Conservation (phyloP, 2,113 vertebrate species). For the Anhinga rufa region DNA sequence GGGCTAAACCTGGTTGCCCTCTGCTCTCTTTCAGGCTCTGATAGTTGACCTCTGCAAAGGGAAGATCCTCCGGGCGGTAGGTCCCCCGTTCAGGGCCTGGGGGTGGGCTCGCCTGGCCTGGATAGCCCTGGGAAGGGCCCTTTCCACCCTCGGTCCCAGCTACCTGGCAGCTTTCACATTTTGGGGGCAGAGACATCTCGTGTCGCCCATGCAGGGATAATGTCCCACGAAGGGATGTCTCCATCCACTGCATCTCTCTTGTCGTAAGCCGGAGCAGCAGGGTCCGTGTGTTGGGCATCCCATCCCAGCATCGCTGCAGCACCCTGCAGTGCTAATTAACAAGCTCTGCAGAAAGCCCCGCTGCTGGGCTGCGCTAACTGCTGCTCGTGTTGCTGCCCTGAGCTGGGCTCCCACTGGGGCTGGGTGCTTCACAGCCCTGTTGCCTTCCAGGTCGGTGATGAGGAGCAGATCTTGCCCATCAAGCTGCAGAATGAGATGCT, state of each 20-base stretch:
- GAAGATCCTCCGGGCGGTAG: constrained; percentile 79
- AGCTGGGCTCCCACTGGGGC: background rate
- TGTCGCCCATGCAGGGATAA: background rate
- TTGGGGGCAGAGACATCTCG: background rate
- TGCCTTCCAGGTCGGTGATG: constrained; percentile 81
- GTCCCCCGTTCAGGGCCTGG: background rate
- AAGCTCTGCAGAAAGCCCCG: background rate
- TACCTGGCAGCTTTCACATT: background rate
- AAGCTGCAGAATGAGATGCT: constrained; percentile 85
- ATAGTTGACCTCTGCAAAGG: constrained; percentile 84
- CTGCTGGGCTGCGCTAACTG: background rate
- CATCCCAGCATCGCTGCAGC: background rate
- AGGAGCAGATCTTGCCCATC: constrained; percentile 81
- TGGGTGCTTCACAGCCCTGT: background rate
- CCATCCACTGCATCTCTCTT: background rate
- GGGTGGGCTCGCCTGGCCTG: background rate
- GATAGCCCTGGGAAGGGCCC: background rate
- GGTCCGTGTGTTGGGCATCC: background rate
- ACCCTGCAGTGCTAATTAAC: background rate
- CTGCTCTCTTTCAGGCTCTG: constrained; percentile 75
- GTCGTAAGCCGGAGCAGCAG: background rate
- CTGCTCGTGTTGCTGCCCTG: background rate
- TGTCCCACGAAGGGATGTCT: background rate
- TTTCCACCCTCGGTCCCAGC: background rate
- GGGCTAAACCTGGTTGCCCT: background rate